phyloP scores from a whole-genome alignment of 2,888 invertebrate species.

The Leucozona laternaria region DNA sequence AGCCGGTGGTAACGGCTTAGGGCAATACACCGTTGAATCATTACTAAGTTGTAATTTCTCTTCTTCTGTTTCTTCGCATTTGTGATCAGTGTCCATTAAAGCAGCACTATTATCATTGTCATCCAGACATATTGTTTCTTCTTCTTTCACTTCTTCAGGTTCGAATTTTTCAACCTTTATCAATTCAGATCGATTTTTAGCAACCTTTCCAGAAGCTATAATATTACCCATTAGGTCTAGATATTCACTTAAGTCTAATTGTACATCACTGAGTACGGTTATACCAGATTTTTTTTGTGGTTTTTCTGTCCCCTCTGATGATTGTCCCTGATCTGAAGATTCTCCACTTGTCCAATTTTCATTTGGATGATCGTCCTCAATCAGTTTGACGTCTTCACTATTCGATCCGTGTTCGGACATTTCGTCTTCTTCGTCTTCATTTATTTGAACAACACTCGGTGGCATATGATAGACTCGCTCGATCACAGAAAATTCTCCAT shows the following conservation, averaged over 20 bases:
- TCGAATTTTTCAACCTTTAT: slow-evolving; percentile 82
- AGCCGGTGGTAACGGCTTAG: slow-evolving; percentile 19
- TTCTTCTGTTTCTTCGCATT: slow-evolving; percentile 25
- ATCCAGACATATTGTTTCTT: slow-evolving; percentile 26
- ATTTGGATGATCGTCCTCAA: slow-evolving; percentile 58
- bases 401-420: slow-evolving; percentile 76
- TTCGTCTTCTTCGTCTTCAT: slow-evolving; percentile 81
- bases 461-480: slow-evolving; percentile 83
- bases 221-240: slow-evolving; percentile 83
- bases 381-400: slow-evolving; percentile 75
- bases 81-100: slow-evolving; percentile 19
- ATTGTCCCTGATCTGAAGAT: slow-evolving; percentile 31
- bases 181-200: slow-evolving; percentile 79
- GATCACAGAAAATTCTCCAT: slow-evolving; percentile 83
- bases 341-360: slow-evolving; percentile 41
- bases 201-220: slow-evolving; percentile 82
- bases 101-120: slow-evolving; percentile 22
- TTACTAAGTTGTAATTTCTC: slow-evolving; percentile 3
- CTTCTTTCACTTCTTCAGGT: slow-evolving; percentile 80
- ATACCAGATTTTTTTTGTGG: slow-evolving; percentile 77
- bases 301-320: not conserved
- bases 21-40: not conserved
- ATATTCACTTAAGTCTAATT: slow-evolving; percentile 83
- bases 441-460: slow-evolving; percentile 82
- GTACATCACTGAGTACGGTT: slow-evolving; percentile 83